Evolutionary conservation across 2,888 invertebrate genomes (phyloP), one percentile per base, ranked within the genome.

Genomic region (Mimachlamys varia): DNA sequence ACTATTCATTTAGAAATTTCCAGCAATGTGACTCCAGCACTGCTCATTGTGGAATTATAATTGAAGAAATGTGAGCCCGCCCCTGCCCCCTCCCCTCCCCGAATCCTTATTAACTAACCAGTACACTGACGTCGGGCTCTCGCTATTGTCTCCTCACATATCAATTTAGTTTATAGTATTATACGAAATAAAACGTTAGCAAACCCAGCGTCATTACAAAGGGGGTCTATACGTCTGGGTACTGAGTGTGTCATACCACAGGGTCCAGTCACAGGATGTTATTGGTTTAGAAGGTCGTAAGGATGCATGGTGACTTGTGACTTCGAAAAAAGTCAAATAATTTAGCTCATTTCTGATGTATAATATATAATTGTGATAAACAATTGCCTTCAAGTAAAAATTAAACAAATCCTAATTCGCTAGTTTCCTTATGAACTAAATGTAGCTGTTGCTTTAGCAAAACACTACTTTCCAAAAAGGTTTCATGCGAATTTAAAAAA

Each of bases 11-110:
- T 76, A 12, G 76, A 76, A 76, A 76, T 33, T 33, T 76, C 33
- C 76, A 76, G 76, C 76, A 76, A 76, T 76, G 76, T 76, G 76
- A 76, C 76, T 76, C 76, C 76, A 76, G 76, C 76, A 33, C 33
- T 13, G 76, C 22, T 33, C 76, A 76, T 27, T 76, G 76, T 76
- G 13, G 76, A 76, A 33, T 76, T 76, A 76, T 76, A 76, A 76
- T 76, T 76, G 76, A 76, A 76, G 76, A 76, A 76, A 76, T 33
- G 76, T 76, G 76, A 76, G 76, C 17, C 76, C 76, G 33, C 27
- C 33, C 76, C 76, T 76, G 12, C 76, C 76, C 27, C 76, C 76
- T 33, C 76, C 76, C n/a, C 76, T 76, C 27, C 76, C 76, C 22
- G 76, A 76, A 27, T 76, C 76, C 76, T 76, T 76, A 76, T 76